phyloP scores from a whole-genome alignment of 2,888 invertebrate genomes.

The Malacosoma neustria region DNA sequence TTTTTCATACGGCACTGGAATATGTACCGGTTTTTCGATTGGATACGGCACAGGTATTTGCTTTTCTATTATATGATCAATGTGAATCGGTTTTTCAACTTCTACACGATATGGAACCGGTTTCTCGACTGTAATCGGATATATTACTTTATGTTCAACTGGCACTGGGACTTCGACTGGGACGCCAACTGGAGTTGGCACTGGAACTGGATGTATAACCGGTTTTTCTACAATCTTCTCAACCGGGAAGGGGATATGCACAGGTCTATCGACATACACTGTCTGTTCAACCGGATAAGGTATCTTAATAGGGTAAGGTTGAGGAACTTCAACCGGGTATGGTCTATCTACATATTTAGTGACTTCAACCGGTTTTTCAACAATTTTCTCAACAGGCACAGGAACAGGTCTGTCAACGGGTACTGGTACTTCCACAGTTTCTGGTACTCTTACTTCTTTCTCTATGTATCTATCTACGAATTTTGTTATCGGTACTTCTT shows the following conservation, averaged over 20 bases:
- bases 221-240: constrained; percentile 72
- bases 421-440: constrained; percentile 46
- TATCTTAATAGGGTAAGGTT: constrained; percentile 70
- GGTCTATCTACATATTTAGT: constrained; percentile 74
- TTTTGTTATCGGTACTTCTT: constrained; percentile 60
- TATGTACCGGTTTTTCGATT: constrained; percentile 64
- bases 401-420: constrained; percentile 59
- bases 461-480: constrained; percentile 58
- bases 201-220: constrained; percentile 44
- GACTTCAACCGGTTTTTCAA: constrained; percentile 70
- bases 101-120: constrained; percentile 54
- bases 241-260: constrained; percentile 63
- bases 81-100: constrained; percentile 49
- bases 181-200: constrained; percentile 58
- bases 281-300: constrained; percentile 67
- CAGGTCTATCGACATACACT: constrained; percentile 65
- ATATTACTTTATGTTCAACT: constrained; percentile 47
- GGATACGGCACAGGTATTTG: constrained; percentile 63
- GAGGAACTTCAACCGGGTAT: constrained; percentile 68
- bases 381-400: constrained; percentile 61
- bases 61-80: constrained; percentile 56
- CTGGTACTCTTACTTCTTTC: constrained; percentile 57
- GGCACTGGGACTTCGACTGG: constrained; percentile 46
- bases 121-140: constrained; percentile 54
- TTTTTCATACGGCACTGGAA: constrained; percentile 57